phyloP scores from a whole-genome alignment of 2,113 vertebrate species.

The Crotalus tigris region DNA sequence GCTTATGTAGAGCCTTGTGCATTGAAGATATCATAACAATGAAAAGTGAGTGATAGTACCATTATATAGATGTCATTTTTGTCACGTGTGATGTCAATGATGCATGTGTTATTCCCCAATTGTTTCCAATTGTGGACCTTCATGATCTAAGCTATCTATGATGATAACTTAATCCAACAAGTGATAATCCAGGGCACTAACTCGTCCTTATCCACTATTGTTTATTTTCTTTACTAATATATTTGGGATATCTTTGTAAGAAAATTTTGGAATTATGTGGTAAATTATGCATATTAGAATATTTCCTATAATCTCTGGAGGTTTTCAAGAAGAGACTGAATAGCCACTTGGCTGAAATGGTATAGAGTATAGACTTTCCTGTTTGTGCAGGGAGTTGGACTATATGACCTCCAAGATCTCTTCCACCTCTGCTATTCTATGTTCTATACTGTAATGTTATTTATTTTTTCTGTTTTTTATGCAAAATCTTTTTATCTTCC shows the following conservation, averaged over 20 bases:
- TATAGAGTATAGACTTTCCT: neutral
- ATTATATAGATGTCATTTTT: neutral
- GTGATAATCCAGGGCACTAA: conserved; percentile 6
- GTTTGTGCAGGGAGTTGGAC: neutral
- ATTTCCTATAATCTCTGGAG: neutral
- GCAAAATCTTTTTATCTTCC: conserved; percentile 12
- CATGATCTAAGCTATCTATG: neutral
- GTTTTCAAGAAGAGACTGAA: neutral
- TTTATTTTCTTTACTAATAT: conserved; percentile 3
- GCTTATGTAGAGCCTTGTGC: neutral
- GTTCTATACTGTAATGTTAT: neutral
- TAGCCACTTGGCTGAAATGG: neutral
- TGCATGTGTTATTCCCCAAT: neutral
- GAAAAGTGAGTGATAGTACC: neutral
- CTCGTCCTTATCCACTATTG: neutral
- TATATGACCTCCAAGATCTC: neutral
- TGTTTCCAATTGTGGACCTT: neutral
- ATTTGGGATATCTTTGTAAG: neutral
- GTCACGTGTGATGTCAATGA: neutral
- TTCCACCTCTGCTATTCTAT: neutral
- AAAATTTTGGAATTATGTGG: neutral
- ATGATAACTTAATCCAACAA: neutral
- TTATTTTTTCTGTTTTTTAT: conserved; percentile 6
- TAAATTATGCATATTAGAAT: neutral
- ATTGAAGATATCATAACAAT: neutral